phyloP scores from a whole-genome alignment of 2,797 vertebrate genomes.

The Emydoidea blandingii region DNA sequence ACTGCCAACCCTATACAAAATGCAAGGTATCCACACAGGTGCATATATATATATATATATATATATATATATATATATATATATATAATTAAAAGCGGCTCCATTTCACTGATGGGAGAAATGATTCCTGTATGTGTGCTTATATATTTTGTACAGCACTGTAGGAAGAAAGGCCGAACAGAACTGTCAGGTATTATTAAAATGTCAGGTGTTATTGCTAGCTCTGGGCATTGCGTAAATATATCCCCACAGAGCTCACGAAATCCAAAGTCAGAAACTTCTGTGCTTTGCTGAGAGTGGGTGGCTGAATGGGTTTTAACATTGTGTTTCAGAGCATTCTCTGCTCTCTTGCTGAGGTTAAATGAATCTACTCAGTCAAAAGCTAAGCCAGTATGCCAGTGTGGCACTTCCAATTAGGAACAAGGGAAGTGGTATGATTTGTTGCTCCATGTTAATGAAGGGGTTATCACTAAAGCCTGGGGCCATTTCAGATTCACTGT shows the following conservation, averaged over 20 bases:
- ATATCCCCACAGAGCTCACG: conserved; percentile 38
- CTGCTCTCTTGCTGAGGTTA: conserved; percentile 31
- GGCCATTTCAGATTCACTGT: background rate
- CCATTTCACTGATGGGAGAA: conserved; percentile 14
- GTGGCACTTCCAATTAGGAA: conserved; percentile 47
- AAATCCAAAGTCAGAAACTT: conserved; percentile 65
- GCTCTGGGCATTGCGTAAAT: conserved; percentile 56
- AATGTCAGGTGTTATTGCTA: conserved; percentile 35
- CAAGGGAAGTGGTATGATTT: conserved; percentile 14
- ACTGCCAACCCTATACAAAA: background rate
- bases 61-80: conserved; percentile 27
- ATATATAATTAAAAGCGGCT: conserved; percentile 39
- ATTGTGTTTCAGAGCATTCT: conserved; percentile 36
- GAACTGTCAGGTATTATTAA: conserved; percentile 64
- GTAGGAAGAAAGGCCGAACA: conserved; percentile 52
- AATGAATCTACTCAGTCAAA: conserved; percentile 38
- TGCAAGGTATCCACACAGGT: conserved; percentile 56
- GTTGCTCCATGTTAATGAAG: conserved; percentile 11
- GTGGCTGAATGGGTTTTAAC: conserved; percentile 63
- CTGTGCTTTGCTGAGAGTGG: conserved; percentile 57
- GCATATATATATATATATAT: background rate
- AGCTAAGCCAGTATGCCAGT: background rate
- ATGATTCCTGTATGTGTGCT: conserved; percentile 26
- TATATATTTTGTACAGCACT: background rate
- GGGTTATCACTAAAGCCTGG: background rate